phyloP scores from a whole-genome alignment of 2,888 invertebrate genomes.

The Xylota sylvarum region DNA sequence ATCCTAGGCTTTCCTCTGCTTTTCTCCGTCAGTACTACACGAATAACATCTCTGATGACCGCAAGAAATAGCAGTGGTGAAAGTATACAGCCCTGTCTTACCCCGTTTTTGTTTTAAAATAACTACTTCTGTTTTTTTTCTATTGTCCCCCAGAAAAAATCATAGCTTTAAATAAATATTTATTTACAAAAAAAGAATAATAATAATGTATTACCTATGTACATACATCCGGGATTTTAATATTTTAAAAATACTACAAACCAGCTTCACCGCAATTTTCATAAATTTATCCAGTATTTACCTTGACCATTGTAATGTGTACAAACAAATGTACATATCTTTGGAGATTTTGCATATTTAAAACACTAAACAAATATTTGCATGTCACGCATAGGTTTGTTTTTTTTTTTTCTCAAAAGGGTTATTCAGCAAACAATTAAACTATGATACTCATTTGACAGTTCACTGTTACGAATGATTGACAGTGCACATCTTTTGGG shows the following conservation, averaged over 20 bases:
- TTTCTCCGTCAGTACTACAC: too few relatives aligned
- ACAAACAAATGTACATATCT: background rate
- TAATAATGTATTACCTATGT: too few relatives aligned
- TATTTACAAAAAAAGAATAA: too few relatives aligned
- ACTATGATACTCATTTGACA: slow-evolving; percentile 56
- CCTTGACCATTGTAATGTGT: background rate
- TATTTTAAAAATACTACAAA: background rate
- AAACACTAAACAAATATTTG: slow-evolving; percentile 48
- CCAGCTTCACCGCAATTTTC: background rate
- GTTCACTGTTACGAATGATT: slow-evolving; percentile 56
- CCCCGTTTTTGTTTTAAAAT: too few relatives aligned
- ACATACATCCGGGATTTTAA: too few relatives aligned
- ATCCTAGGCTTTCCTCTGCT: too few relatives aligned
- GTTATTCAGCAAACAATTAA: slow-evolving; percentile 15
- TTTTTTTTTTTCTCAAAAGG: slow-evolving; percentile 21
- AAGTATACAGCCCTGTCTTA: too few relatives aligned
- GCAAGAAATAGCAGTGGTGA: too few relatives aligned
- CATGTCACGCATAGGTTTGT: background rate
- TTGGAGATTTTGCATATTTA: slow-evolving; percentile 39
- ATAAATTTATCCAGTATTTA: background rate
- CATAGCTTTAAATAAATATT: too few relatives aligned
- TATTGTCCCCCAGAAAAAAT: too few relatives aligned
- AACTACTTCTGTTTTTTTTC: too few relatives aligned
- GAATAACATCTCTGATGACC: too few relatives aligned
- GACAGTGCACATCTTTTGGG: slow-evolving; percentile 41